Conservation (phyloP, 2,888 invertebrate genomes). For the Caenorhabditis auriculariae region DNA sequence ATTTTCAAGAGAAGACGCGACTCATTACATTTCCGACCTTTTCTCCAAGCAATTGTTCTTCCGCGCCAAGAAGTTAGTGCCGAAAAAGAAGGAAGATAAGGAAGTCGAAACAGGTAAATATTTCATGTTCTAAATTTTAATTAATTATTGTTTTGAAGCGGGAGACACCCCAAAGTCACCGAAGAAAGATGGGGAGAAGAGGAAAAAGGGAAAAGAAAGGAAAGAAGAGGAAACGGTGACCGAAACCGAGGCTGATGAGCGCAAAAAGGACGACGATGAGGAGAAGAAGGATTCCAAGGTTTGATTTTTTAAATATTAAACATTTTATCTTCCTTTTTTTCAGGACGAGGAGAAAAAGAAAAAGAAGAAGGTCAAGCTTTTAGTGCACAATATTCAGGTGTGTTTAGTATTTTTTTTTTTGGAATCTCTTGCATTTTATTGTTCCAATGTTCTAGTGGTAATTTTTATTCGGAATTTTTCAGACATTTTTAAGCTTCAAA, state of each 20-base stretch:
- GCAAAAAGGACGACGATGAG: conserved; percentile 47
- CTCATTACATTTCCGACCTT: conserved; percentile 30
- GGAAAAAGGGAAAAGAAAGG: conserved; percentile 14
- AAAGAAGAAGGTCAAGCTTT: conserved; percentile 80
- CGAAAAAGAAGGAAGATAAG: conserved; percentile 55
- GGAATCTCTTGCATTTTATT: no score
- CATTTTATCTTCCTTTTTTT: not conserved
- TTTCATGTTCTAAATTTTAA: not conserved
- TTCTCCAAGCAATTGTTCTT: conserved; percentile 47
- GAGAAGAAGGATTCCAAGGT: conserved; percentile 32
- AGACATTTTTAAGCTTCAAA: no score
- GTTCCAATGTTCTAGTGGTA: no score
- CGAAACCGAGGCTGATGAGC: conserved; percentile 44
- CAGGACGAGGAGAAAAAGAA: conserved; percentile 55
- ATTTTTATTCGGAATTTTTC: no score
- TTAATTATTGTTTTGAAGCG: conserved; percentile 3
- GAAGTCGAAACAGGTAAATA: no score
- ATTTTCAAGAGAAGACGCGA: conserved; percentile 19
- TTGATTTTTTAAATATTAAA: conserved; percentile 3
- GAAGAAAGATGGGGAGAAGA: conserved; percentile 53
- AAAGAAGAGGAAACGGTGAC: conserved; percentile 30
- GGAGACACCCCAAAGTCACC: conserved; percentile 27
- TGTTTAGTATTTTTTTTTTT: conserved; percentile 11
- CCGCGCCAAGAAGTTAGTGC: conserved; percentile 58
- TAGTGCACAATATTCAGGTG: conserved; percentile 89